Percentiles rank a stretch among this genome's conserved stretches.
Evolutionary conservation across 2,113 vertebrate genomes (phyloP).

Genomic region (Heloderma charlesbogerti): DNA sequence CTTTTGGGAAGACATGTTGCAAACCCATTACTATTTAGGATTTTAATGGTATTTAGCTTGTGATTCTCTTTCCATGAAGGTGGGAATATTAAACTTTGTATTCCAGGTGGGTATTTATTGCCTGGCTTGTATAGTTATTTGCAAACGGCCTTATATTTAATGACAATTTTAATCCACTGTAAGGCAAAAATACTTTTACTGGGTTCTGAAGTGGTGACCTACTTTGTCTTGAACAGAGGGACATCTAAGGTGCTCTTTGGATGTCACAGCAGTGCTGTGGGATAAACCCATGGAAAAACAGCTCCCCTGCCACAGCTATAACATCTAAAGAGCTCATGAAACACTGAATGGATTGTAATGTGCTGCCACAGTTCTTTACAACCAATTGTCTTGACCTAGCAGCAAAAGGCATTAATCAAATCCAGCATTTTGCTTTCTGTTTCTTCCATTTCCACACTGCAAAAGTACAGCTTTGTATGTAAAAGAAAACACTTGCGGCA

Average conservation of each 20-base stretch:
- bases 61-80: background rate
- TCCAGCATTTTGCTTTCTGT: background rate
- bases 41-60: background rate
- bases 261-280: background rate
- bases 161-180: background rate
- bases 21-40: background rate
- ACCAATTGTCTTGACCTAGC: background rate
- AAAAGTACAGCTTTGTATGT: background rate
- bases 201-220: background rate
- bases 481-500: background rate
- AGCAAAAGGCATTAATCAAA: rapidly evolving
- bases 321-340: background rate
- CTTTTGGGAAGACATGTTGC: background rate
- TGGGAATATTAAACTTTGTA: background rate
- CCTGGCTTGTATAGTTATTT: background rate
- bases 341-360: background rate
- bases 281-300: background rate
- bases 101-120: background rate
- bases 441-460: background rate
- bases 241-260: background rate
- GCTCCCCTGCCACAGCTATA: background rate
- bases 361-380: background rate
- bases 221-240: background rate
- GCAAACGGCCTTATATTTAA: background rate
- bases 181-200: background rate